Base-by-base conservation (phyloP, 2,797 vertebrate species). In the Aratinga solstitialis region DNA sequence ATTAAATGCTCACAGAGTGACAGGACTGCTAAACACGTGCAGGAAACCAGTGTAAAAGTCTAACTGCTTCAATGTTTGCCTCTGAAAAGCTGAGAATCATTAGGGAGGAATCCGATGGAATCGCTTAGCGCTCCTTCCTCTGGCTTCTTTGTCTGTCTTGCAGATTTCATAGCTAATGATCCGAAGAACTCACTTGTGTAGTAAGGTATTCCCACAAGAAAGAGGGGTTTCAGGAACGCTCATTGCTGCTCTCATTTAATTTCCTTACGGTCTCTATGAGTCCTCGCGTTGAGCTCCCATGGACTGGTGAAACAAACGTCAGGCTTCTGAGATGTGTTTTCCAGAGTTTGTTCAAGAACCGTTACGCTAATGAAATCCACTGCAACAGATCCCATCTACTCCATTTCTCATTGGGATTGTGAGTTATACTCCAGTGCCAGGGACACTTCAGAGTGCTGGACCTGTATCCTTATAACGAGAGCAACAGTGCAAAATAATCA, bases 31-130 rank as follows among this genome's bases (percentile, higher is more conserved):
- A 51, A 94, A 81, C 34, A 38, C 10, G 27, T 68, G 61, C 30
- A 86, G 38, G 73, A 81, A 84, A 93, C 92, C 40, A 83, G 90
- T 43, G 63, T 65, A 81, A 91, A 92, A 81, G 50, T 93, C 94
- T 36, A 85, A 54, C 54, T 0, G 0, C 80, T 77, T 58, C 84
- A 91, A 34, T 79, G 54, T 83, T 92, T 91, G 56, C 62, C 87
- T 54, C 90, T 82, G 83, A 78, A 86, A 87, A 94, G 63, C 65
- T 67, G 75, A n/a, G 47, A 90, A 29, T 47, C 54, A 27, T 84
- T 36, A 81, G 36, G 51, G 91, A 53, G 40, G 86, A 77, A 73
- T 68, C 5, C 87, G 63, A 78, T 89, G 72, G 89, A 69, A 42
- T 56, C 71, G 68, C 71, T 89, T 22, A 53, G 27, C 38, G 19